These are phyloP conservation scores for Mactromeris polynyma DNA, from an alignment of 2,888 invertebrate genomes.

Conservation along the genomic window DNA sequence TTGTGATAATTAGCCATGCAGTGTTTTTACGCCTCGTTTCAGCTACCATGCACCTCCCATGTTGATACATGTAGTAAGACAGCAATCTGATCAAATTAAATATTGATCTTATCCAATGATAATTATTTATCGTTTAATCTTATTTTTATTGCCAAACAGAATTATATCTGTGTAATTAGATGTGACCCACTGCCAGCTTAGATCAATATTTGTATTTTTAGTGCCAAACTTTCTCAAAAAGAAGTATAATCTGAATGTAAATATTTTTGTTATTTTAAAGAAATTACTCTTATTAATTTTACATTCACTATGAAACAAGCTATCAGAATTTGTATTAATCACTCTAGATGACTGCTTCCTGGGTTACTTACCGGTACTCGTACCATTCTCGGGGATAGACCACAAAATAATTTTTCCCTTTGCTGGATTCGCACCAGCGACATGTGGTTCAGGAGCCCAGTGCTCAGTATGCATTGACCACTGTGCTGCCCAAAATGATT, in stretches of 20 bases:
- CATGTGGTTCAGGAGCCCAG: no score
- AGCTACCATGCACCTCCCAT: not conserved
- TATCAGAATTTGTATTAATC: no score
- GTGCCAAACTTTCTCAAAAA: not conserved
- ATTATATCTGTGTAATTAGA: not conserved
- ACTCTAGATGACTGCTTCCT: no score
- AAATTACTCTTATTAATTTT: no score
- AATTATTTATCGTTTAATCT: conserved; percentile 1
- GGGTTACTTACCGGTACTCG: no score
- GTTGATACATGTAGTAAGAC: not conserved
- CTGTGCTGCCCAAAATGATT: no score
- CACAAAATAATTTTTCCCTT: no score
- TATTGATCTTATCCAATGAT: not conserved
- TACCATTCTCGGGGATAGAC: no score
- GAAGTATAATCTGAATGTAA: not conserved
- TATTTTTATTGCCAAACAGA: not conserved
- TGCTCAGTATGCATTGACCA: no score
- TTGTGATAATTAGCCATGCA: not conserved
- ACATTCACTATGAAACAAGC: no score
- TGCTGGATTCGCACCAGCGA: no score
- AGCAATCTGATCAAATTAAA: not conserved
- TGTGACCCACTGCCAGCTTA: not conserved
- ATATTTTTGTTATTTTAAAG: no score
- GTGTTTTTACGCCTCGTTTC: not conserved
- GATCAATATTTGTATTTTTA: not conserved